Percentiles rank a stretch among this genome's conserved stretches.
These are phyloP conservation scores for Bombus turneri DNA, from an alignment of 1,140 invertebrate genomes.

Conservation along the genomic window DNA sequence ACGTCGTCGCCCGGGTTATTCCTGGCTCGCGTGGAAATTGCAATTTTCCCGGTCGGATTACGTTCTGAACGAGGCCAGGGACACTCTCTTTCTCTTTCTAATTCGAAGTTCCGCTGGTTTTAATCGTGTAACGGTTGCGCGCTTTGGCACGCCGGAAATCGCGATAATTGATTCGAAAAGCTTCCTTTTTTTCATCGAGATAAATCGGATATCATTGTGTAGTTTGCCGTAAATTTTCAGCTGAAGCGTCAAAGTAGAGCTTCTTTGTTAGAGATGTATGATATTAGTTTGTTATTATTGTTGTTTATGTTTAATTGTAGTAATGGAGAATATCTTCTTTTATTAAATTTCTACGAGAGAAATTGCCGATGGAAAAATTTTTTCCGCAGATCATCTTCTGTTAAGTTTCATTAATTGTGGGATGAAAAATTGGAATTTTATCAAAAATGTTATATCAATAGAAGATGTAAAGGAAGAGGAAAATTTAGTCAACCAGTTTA, in stretches of 20 bases:
- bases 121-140: constrained; percentile 48
- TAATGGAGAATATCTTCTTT: no score
- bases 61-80: constrained; percentile 12
- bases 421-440: no score
- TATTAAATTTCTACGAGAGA: no score
- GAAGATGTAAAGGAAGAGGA: no score
- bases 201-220: constrained; percentile 13
- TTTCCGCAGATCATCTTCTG: no score
- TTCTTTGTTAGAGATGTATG: background rate
- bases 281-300: no score
- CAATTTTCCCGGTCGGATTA: constrained; percentile 65
- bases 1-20: constrained; percentile 45
- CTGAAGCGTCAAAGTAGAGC: background rate
- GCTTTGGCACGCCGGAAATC: constrained; percentile 3
- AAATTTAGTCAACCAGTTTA: background rate
- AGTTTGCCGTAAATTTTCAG: background rate
- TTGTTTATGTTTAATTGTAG: no score
- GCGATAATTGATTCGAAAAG: constrained; percentile 47
- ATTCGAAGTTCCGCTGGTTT: constrained; percentile 24
- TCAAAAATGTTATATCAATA: no score
- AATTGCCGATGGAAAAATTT: no score
- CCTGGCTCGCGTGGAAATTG: constrained; percentile 36
- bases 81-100: constrained; percentile 3
- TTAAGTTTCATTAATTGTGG: no score
- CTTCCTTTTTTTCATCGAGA: background rate